Evolutionary conservation across 2,888 invertebrate genomes (phyloP), one percentile per base, ranked within the genome.

Genomic region (Hedya salicella): DNA sequence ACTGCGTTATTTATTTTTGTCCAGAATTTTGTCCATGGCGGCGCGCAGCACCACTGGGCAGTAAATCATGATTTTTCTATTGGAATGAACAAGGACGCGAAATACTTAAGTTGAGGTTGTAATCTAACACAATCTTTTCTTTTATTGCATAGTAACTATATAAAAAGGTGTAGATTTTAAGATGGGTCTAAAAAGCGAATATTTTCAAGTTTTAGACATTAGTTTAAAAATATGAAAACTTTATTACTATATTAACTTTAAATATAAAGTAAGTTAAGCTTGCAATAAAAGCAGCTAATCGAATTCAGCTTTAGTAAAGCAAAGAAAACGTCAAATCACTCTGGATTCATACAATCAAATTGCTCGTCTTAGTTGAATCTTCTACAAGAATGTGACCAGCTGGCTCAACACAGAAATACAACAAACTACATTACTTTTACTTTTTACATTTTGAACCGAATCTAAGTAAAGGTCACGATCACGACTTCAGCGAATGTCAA

Each of bases 1-100:
- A 70, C 72, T 75, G 88, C 88, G 87, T 54, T 66, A 66, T 66
- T 66, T 66, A 66, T 65, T 66, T 66, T 66, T 66, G 66, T 66
- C 66, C 66, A 53, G 60, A 61, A 61, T 60, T 65, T 65, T 53
- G 65, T 65, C 59, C 65, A 50, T 57, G 17, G 65, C 59, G 65
- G 60, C 66, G 54, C 48, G 60, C 39, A 39, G 44, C 52, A 65
- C 25, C 66, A 66, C 61, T 54, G 66, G 53, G 54, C 61, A 40
- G 49, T 66, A 48, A 64, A 64, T 64, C 52, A 62, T 53, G 30
- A 53, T 21, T 46, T 56, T 57, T 46, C 44, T 57, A 32, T 44
- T 30, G 44, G 32, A 53, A n/a, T 17, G 39, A 39, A 53, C 8
- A n/a, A 8, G 40, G 17, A 13, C n/a, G 13, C n/a, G 25, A n/a